Evolutionary conservation across 2,888 invertebrate genomes (phyloP).

Genomic region (Campoplex nolae): DNA sequence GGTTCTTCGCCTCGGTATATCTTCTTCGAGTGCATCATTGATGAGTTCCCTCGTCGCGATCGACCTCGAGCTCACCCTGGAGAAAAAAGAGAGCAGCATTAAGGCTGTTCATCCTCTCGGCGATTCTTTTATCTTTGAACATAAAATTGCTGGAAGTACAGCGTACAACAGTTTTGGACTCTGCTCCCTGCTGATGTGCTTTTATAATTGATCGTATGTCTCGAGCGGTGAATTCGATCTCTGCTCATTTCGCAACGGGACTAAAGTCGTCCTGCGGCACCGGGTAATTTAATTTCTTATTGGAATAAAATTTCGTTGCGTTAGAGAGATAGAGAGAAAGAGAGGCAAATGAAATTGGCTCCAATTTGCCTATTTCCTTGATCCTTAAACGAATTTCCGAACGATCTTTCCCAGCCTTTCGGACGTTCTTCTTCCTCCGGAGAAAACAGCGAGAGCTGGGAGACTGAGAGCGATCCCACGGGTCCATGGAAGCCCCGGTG

Average conservation of each 20-base stretch:
- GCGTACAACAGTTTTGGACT: slow-evolving; percentile 39
- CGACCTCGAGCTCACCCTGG: slow-evolving; percentile 34
- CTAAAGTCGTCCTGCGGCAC: not conserved
- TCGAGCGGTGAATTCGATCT: slow-evolving; percentile 7
- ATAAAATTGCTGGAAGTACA: slow-evolving; percentile 48
- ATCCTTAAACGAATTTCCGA: slow-evolving; percentile 53
- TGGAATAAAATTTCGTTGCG: not conserved
- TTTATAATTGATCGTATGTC: slow-evolving; percentile 56
- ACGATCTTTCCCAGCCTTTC: slow-evolving; percentile 38
- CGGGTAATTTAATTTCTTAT: not conserved
- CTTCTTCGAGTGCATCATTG: slow-evolving; percentile 82
- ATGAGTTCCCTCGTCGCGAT: slow-evolving; percentile 71
- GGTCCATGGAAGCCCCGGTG: slow-evolving; percentile 24
- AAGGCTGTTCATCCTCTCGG: slow-evolving; percentile 24
- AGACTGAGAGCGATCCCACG: slow-evolving; percentile 9
- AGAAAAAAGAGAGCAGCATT: slow-evolving; percentile 10
- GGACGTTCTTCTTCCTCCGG: slow-evolving; percentile 37
- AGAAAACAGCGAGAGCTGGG: slow-evolving; percentile 9
- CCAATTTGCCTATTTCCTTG: slow-evolving; percentile 64
- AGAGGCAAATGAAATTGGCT: slow-evolving; percentile 47
- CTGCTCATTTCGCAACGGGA: not conserved
- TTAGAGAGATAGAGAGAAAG: not conserved
- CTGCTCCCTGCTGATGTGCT: slow-evolving; percentile 2
- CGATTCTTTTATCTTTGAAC: slow-evolving; percentile 6
- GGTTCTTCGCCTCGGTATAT: slow-evolving; percentile 75